These are phyloP conservation scores for Acanthis flammea DNA, from an alignment of 2,797 vertebrate species.

Conservation along the genomic window DNA sequence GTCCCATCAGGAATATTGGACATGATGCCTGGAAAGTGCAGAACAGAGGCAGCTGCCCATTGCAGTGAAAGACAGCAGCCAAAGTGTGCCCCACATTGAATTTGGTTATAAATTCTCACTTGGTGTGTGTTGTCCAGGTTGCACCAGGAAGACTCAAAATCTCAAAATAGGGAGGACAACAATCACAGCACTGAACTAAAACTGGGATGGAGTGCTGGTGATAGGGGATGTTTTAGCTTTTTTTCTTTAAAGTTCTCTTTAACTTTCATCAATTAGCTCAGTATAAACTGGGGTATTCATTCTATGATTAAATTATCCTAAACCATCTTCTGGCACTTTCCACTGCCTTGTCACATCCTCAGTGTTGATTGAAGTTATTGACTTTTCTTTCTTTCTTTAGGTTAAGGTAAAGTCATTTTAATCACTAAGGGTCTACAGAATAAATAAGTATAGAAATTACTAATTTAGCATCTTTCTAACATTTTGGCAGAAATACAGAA, in stretches of 20 bases:
- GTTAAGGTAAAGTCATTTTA: neutral
- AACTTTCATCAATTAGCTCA: neutral
- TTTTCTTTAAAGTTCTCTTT: neutral
- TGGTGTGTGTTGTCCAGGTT: neutral
- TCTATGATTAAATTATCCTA: neutral
- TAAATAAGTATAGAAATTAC: neutral
- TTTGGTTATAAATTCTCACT: neutral
- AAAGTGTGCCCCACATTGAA: neutral
- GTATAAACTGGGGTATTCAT: neutral
- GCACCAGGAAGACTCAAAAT: neutral
- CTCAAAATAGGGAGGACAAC: neutral
- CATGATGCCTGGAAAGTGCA: neutral
- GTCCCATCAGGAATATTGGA: neutral
- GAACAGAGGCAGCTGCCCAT: neutral
- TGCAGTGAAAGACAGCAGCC: neutral
- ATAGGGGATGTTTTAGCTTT: rapidly evolving
- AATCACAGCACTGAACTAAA: neutral
- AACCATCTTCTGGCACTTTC: neutral
- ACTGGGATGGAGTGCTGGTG: no score
- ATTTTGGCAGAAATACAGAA: neutral
- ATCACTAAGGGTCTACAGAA: neutral
- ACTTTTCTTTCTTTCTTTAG: neutral
- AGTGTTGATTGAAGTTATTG: neutral
- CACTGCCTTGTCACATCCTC: neutral
- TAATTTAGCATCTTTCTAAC: neutral